Base-by-base conservation (phyloP, 2,888 invertebrate genomes). In the Drepanosiphum platanoidis region DNA sequence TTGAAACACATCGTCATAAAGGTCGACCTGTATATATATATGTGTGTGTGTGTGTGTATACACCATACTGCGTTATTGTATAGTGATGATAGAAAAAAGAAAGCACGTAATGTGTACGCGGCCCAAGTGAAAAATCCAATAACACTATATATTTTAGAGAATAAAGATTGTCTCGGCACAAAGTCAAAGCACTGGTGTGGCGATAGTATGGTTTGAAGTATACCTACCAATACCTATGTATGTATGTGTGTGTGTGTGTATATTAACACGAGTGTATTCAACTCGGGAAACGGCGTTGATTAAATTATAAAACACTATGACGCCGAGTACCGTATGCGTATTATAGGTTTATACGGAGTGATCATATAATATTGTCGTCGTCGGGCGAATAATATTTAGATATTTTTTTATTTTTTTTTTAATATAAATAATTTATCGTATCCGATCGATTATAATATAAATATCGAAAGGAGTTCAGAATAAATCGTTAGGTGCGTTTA, bases 91-190 rank as follows among this genome's bases (percentile, higher is more conserved):
- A n/a, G 22, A 52, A 52, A 8, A 42, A 52, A 52, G 22, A 52
- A 52, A 22, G 52, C 22, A 52, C 52, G 5, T 34, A 46, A 72
- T 72, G 36, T 75, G 22, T 32, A 32, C 11, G 32, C 13, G 46
- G 27, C n/a, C 22, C 8, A 68, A 79, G 64, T 68, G 66, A 66
- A 70, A 80, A 80, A 80, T 80, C n/a, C 70, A 70, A 70, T 70
- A 70, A 46, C 36, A 13, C 27, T 34, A 64, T n/a, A n/a, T 46
- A 9, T 52, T 80, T 42, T 70, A n/a, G 70, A 80, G 80, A n/a
- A n/a, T n/a, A n/a, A n/a, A n/a, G n/a, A 80, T 80, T 80, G 68
- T 80, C 34, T 52, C 34, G 80, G 42, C 70, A 70, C 52, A 80
- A 70, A 52, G 52, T 70, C 34, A 80, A 80, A 68, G 46, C 34